Evolutionary conservation across 2,888 invertebrate genomes (phyloP), one percentile per base, ranked within the genome.

Genomic region (Lucinisca nassula): DNA sequence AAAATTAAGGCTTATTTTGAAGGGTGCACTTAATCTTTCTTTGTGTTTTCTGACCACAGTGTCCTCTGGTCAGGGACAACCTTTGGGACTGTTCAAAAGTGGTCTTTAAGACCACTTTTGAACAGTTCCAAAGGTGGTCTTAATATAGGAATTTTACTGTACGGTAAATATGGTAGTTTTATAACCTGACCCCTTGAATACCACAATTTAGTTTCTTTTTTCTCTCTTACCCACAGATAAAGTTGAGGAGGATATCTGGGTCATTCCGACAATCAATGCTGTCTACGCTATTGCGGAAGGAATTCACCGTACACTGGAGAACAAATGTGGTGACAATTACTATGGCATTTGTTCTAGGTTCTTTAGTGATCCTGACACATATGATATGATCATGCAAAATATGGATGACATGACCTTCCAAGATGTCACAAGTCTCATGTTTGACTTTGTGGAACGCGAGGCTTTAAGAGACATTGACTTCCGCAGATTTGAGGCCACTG

Each of bases 251-350:
- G 95, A 96, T 80, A 80, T 93, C 21, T 90, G 92, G n/a, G 93
- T 95, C 0, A 88, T 96, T 27, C 94, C 95, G 24, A 96, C 96
- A n/a, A 95, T 96, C 38, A 95, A 96, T 86, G 95, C 96, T n/a
- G 96, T 96, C 1, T 94, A 95, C 77, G 94, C 96, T 1, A 76
- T 96, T n/a, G 95, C 95, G 14, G 93, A 95, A 67, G 96, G 95
- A 10, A 85, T 96, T 10, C 95, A 95, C 73, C 86, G 92, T 3
- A 95, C 96, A 0, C 92, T 96, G 8, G 79, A 93, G 30, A 91
- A 94, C 73, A 93, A 93, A 75, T 95, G 95, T 86, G 94, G 94
- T 0, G 37, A 58, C 0, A 81, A 85, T 73, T 95, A 94, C 87
- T 79, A 37, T 3, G 92, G 91, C 12, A 85, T 95, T 0, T 95